Evolutionary conservation across 2,888 invertebrate species (phyloP), one percentile per base, ranked within the genome.

Genomic region (Galerucella calmariensis): DNA sequence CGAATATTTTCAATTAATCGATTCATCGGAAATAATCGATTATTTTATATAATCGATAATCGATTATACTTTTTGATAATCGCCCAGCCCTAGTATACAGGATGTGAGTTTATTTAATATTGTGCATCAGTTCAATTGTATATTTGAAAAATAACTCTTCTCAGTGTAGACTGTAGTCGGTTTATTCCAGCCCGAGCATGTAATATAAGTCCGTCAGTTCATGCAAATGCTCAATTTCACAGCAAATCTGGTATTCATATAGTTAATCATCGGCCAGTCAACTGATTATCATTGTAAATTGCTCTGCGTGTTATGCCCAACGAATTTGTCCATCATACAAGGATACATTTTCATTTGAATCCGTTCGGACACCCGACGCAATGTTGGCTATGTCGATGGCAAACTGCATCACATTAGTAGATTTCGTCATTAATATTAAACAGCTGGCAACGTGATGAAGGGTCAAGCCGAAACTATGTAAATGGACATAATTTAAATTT

Each of bases 181-280:
- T 35, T 35, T 5, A 6, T 5, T 35, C 35, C 9, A 41, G 8
- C 35, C 35, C 35, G 63, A n/a, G 27, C 63, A 46, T 65, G 46
- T 20, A 44, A 46, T 46, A 46, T 62, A 65, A 65, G 46, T 11
- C 63, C 63, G 46, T 41, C 63, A 46, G 46, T 46, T 46, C 46
- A 82, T 83, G 83, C 83, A 83, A 83, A 83, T 83, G 86, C 85
- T 86, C 87, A 87, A 87, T 87, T 87, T 87, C 86, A 82, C 83
- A 84, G 82, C 85, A 83, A 86, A 87, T 87, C 85, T 86, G 85
- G 82, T 87, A 87, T 87, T 87, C 87, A 87, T 87, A 86, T 86
- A 86, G 87, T 87, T 87, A 86, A 87, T 87, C 87, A 87, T 86
- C 85, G 87, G 87, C 87, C 87, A 85, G 87, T 87, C 86, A 83